Evolutionary conservation across 2,888 invertebrate species (phyloP), one percentile per base, ranked within the genome.

Genomic region (Myathropa florea): DNA sequence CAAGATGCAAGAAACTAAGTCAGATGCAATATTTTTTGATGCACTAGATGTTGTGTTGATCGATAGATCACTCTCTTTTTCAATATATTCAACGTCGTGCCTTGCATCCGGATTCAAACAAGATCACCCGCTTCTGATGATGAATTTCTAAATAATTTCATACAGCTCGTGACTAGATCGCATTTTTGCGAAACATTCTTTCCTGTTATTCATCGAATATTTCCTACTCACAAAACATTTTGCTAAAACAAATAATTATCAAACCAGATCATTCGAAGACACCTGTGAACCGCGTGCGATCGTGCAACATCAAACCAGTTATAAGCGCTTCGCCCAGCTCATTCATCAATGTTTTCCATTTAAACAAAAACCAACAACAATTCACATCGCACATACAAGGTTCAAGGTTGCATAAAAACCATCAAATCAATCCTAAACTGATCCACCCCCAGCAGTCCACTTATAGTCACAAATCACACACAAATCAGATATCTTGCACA

Each of bases 351-450:
- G 12, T 14, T 59, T 59, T 59, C 18, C 23, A 24, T 60, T 39
- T 46, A 18, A 10, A 18, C 18, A 4, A 18, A 18, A 7, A 18
- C n/a, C n/a, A n/a, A n/a, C n/a, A 46, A 46, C n/a, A 18, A 46
- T 46, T 18, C 18, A 46, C 7, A 18, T 18, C 46, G 18, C 7
- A 14, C n/a, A 36, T 4, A 59, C 28, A 39, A 21, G 10, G 46
- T 46, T 71, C 71, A 71, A 71, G 71, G 59, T 60, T 71, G 71
- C 60, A 46, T 46, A 28, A 71, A 39, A 59, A 18, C 59, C 59
- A 39, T 60, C 39, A 71, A 59, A 23, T 28, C 60, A 24, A 36
- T 9, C 9, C 24, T n/a, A 59, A 39, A 59, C 10, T 18, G 21
- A 33, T 46, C 18, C 46, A 18, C 46, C 46, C 18, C 24, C 6